Evolutionary conservation across 2,888 invertebrate genomes (phyloP).

Genomic region (Drepanosiphum platanoidis): DNA sequence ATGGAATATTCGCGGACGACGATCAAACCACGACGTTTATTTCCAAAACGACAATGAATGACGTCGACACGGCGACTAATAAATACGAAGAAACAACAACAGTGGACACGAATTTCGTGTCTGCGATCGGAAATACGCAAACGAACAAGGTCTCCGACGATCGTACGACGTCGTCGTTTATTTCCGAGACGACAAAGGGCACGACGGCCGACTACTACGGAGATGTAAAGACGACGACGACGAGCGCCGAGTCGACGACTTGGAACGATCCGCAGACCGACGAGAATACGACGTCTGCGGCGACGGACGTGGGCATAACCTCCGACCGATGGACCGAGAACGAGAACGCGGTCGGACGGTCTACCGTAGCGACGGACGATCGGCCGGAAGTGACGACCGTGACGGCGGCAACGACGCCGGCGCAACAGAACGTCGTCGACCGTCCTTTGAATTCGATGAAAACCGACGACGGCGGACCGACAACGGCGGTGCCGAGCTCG

Average conservation of each 20-base stretch:
- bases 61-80: background rate
- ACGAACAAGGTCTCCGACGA: no score
- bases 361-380: background rate
- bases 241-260: background rate
- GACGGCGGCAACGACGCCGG: no score
- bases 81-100: background rate
- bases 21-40: no score
- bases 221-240: no score
- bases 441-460: background rate
- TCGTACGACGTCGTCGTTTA: no score
- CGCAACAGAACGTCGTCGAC: background rate
- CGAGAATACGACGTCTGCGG: background rate
- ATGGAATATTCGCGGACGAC: no score
- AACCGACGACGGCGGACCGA: background rate
- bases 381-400: background rate
- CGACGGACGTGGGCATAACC: background rate
- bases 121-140: background rate
- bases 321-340: background rate
- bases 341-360: background rate
- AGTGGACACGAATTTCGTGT: background rate
- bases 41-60: no score
- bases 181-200: no score
- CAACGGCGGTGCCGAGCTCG: background rate
- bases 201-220: no score
- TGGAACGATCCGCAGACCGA: slow-evolving; percentile 6